These are phyloP conservation scores for Heterocephalus glaber DNA, from an alignment of 2,113 vertebrate genomes.

Conservation along the genomic window DNA sequence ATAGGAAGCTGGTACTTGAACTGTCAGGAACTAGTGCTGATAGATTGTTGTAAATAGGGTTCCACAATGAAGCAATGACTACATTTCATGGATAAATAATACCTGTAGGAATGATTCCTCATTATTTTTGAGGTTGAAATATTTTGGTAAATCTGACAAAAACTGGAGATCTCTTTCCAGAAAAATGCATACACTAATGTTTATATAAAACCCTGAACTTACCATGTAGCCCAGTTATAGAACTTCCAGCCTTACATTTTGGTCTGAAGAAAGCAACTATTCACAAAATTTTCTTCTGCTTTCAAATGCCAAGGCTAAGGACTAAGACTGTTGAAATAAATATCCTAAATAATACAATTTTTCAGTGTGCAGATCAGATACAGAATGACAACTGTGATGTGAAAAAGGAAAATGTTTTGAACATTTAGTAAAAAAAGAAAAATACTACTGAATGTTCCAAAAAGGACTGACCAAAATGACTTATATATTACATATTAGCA, in stretches of 20 bases:
- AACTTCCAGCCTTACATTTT: neutral
- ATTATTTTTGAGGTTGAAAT: constrained; percentile 21
- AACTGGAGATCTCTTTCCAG: neutral
- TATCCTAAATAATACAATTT: neutral
- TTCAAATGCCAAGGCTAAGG: neutral
- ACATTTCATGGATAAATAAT: neutral
- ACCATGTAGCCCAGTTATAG: neutral
- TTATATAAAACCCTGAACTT: constrained; percentile 19
- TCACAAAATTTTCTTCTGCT: neutral
- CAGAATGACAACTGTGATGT: neutral
- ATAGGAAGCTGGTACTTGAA: neutral
- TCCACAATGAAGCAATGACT: neutral
- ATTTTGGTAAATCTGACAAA: constrained; percentile 34
- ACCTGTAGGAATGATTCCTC: neutral
- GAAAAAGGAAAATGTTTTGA: neutral
- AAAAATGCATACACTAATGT: neutral
- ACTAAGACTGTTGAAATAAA: neutral
- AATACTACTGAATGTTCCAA: neutral
- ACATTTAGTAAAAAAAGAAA: neutral
- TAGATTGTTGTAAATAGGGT: neutral
- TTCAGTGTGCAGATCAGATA: constrained; percentile 40
- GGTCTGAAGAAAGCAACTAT: neutral
- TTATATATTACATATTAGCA: neutral
- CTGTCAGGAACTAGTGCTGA: constrained; percentile 31
- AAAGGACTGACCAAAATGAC: neutral